Percentiles rank a stretch among this genome's conserved stretches.
Evolutionary conservation across 2,888 invertebrate species (phyloP).

Genomic region (Adineta ricciae): DNA sequence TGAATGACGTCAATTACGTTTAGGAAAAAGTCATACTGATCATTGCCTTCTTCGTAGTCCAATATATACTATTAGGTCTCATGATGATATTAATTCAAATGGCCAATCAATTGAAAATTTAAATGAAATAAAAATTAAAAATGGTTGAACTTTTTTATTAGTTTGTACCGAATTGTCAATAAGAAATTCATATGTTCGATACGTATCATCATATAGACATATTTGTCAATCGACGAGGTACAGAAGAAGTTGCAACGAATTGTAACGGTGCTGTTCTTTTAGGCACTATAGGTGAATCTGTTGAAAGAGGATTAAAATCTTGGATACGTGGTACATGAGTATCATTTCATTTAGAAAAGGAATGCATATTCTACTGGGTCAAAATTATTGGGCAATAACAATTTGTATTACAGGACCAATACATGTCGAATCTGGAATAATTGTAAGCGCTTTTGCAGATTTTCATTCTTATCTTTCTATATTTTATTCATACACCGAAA

Average conservation of each 20-base stretch:
- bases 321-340: not conserved
- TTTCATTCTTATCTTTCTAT: not conserved
- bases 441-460: not conserved
- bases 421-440: not conserved
- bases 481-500: not conserved
- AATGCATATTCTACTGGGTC: not conserved
- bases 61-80: not conserved
- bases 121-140: not conserved
- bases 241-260: constrained; percentile 6
- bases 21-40: not conserved
- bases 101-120: not conserved
- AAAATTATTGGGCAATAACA: not conserved
- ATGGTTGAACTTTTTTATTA: not conserved
- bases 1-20: not conserved
- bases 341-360: not conserved
- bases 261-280: not conserved
- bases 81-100: not conserved
- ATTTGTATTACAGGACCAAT: not conserved
- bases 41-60: not conserved
- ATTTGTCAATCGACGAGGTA: not conserved
- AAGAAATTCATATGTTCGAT: not conserved
- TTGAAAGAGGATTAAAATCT: not conserved
- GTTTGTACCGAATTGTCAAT: not conserved
- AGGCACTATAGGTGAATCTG: not conserved
- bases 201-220: not conserved